Evolutionary conservation across 2,888 invertebrate species (phyloP).

Genomic region (Neoascia interrupta): DNA sequence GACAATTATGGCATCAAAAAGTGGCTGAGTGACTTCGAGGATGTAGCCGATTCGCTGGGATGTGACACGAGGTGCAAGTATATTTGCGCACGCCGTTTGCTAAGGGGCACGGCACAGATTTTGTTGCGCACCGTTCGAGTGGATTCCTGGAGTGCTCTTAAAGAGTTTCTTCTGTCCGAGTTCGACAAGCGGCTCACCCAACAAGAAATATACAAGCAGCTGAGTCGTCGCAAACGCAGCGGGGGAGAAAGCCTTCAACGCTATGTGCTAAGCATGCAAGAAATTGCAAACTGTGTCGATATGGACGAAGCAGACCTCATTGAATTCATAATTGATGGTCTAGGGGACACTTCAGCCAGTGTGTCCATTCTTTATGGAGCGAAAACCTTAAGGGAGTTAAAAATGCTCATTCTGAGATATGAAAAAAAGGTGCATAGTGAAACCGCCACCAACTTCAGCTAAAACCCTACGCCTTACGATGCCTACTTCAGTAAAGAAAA

Average conservation of each 20-base stretch:
- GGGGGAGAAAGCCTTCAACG: too few species aligned
- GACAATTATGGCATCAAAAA: slow-evolving; percentile 8
- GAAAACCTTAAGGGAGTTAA: neutral
- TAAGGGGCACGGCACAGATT: neutral
- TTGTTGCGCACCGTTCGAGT: neutral
- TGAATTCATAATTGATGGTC: slow-evolving; percentile 17
- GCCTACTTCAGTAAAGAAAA: too few species aligned
- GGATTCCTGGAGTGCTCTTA: neutral
- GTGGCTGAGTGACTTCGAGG: slow-evolving; percentile 17
- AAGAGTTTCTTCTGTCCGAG: neutral
- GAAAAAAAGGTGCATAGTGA: too few species aligned
- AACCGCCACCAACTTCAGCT: too few species aligned
- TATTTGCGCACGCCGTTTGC: neutral
- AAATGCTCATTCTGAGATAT: neutral
- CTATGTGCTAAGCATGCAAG: slow-evolving; percentile 15
- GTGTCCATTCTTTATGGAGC: slow-evolving; percentile 14
- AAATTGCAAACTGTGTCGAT: slow-evolving; percentile 1
- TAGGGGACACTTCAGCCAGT: slow-evolving; percentile 9
- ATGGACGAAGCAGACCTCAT: slow-evolving; percentile 10
- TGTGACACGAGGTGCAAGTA: neutral
- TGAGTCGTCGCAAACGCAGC: neutral
- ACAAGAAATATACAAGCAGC: neutral
- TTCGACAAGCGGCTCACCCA: neutral
- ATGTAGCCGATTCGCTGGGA: neutral
- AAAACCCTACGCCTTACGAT: too few species aligned